phyloP scores from a whole-genome alignment of 2,888 invertebrate species.

The Seira musarum region DNA sequence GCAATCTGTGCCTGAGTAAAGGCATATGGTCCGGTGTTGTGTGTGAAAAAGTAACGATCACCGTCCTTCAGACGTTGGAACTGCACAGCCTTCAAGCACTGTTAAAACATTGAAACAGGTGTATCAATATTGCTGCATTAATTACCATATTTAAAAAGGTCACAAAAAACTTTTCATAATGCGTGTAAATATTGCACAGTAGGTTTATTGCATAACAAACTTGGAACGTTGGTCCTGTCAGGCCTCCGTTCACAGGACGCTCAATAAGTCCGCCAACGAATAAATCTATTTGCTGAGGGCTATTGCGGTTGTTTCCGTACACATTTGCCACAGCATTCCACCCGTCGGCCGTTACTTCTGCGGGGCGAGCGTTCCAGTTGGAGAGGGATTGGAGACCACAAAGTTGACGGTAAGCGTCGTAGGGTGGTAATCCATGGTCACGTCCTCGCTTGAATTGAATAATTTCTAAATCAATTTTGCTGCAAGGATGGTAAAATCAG shows the following conservation, averaged over 20 bases:
- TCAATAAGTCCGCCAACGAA: slow-evolving; percentile 66
- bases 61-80: slow-evolving; percentile 62
- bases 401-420: slow-evolving; percentile 71
- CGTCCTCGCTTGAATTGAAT: slow-evolving; percentile 64
- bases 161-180: slow-evolving; percentile 9
- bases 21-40: slow-evolving; percentile 46
- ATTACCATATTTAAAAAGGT: slow-evolving; percentile 12
- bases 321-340: slow-evolving; percentile 39
- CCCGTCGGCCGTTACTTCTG: slow-evolving; percentile 35
- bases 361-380: slow-evolving; percentile 29
- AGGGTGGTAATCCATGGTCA: slow-evolving; percentile 71
- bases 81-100: slow-evolving; percentile 59
- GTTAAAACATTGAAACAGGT: no score
- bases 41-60: slow-evolving; percentile 67
- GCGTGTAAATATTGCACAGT: no score
- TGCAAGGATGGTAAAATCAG: background rate
- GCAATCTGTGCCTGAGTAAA: slow-evolving; percentile 59
- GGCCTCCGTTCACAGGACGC: slow-evolving; percentile 40
- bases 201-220: slow-evolving; percentile 14
- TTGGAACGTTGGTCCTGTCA: slow-evolving; percentile 67
- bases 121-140: no score
- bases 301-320: slow-evolving; percentile 38
- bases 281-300: slow-evolving; percentile 63
- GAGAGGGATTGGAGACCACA: slow-evolving; percentile 47
- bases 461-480: background rate